phyloP scores from a whole-genome alignment of 2,113 vertebrate species.

The Heterotis niloticus region DNA sequence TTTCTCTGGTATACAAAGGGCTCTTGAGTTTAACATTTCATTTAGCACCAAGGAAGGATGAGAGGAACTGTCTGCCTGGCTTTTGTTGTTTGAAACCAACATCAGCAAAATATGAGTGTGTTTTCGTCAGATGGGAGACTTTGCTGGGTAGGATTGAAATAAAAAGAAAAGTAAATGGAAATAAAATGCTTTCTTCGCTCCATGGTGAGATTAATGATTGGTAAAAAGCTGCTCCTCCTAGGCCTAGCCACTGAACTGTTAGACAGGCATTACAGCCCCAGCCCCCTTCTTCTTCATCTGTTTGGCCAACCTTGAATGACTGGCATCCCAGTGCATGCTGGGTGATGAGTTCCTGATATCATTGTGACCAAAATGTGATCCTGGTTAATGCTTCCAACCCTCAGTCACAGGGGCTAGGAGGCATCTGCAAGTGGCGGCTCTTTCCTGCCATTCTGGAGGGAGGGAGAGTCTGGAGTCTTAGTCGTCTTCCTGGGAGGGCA shows the following conservation, averaged over 20 bases:
- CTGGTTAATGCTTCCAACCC: constrained; percentile 49
- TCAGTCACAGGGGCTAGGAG: constrained; percentile 65
- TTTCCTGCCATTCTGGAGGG: constrained; percentile 59
- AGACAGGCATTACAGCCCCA: background rate
- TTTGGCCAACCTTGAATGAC: background rate
- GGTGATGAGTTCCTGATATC: constrained; percentile 47
- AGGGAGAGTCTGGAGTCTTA: constrained; percentile 64
- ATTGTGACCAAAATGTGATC: constrained; percentile 35
- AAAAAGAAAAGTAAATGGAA: background rate
- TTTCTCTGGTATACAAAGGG: background rate
- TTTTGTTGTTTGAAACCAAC: background rate
- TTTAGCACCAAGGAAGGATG: constrained; percentile 18
- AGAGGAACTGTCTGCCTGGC: background rate
- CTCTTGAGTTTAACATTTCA: background rate
- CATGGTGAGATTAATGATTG: background rate
- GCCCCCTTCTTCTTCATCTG: background rate
- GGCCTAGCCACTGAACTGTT: background rate
- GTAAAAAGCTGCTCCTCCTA: background rate
- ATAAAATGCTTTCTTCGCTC: background rate
- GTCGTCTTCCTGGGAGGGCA: constrained; percentile 64
- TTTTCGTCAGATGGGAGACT: constrained; percentile 1
- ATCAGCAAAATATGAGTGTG: background rate
- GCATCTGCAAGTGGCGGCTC: constrained; percentile 60
- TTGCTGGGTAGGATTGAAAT: background rate
- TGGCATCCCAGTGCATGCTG: constrained; percentile 18